Conservation (phyloP, 1,140 invertebrate species). For the Holcopasites calliopsidis region DNA sequence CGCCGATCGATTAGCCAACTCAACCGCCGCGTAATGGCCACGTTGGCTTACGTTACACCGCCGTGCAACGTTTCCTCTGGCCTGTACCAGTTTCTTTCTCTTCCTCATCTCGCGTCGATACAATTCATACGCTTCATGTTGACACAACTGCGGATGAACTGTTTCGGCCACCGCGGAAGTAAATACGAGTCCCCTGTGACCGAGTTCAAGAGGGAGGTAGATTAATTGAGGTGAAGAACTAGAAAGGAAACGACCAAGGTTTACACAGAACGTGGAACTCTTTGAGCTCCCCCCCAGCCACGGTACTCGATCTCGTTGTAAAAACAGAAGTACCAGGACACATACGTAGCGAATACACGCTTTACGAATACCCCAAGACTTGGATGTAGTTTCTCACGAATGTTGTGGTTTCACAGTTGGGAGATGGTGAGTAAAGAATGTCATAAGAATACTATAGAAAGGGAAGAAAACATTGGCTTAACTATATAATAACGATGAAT, state of each 20-base stretch:
- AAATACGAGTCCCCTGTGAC: neutral
- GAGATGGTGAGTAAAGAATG: neutral
- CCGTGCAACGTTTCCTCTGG: slow-evolving; percentile 27
- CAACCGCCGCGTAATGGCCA: slow-evolving; percentile 64
- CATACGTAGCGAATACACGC: too few species aligned
- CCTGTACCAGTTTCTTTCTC: slow-evolving; percentile 1
- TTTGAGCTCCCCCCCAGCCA: neutral
- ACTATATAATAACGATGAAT: too few species aligned
- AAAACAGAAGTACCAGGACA: neutral
- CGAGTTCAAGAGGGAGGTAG: neutral
- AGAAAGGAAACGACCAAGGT: neutral
- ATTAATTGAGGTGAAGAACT: neutral
- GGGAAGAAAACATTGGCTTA: too few species aligned
- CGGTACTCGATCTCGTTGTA: neutral
- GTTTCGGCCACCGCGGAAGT: neutral
- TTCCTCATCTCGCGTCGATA: too few species aligned
- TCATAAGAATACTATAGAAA: neutral
- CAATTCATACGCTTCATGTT: neutral
- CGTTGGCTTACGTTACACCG: slow-evolving; percentile 52
- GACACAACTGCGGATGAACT: neutral
- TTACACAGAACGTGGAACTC: neutral
- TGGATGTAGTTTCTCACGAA: too few species aligned
- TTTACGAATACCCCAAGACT: neutral
- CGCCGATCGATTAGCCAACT: slow-evolving; percentile 61
- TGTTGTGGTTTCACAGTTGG: neutral